Evolutionary conservation across 2,113 vertebrate genomes (phyloP), one percentile per base, ranked within the genome.

Genomic region (Catharus minimus): DNA sequence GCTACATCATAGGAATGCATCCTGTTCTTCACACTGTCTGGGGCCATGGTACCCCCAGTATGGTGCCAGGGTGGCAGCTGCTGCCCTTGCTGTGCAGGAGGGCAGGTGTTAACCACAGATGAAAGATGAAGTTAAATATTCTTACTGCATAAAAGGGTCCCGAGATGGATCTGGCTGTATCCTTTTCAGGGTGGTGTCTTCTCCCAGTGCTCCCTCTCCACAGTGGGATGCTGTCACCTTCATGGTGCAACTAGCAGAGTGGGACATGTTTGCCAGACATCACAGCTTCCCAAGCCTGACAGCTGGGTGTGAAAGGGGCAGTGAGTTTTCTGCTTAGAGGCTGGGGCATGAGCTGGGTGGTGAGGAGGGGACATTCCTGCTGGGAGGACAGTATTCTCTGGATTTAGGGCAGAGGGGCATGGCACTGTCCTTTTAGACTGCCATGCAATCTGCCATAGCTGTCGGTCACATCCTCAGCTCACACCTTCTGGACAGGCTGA

Each of bases 1-100:
- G 66, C 23, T 53, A 22, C 15, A 36, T 23, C 61, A 8, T 0
- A 0, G 20, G 0, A 1, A 47, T 8, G 50, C 12, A 12, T 5
- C 0, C 0, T n/a, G 71, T 52, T 80, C 69, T 24, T 57, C 38
- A 12, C 7, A 1, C 64, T 52, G 9, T 1, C 0, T 24, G 57
- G 33, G 57, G 49, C 47, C 0, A 0, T 2, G 3, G 9, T 5
- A 46, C 22, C 9, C 26, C 20, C 27, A n/a, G 15, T 3, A 19
- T 1, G 5, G 55, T n/a, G 43, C 61, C 36, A 60, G 50, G 32
- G 39, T 88, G 71, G 36, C 58, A 89, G n/a, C 64, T 4, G 2
- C 18, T 88, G 46, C 87, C 43, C 21, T 55, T 58, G 22, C 50
- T 60, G 36, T 3, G 20, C 10, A 55, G 67, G 24, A 78, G 68